phyloP scores from a whole-genome alignment of 2,113 vertebrate species.

The Pao palembangensis region DNA sequence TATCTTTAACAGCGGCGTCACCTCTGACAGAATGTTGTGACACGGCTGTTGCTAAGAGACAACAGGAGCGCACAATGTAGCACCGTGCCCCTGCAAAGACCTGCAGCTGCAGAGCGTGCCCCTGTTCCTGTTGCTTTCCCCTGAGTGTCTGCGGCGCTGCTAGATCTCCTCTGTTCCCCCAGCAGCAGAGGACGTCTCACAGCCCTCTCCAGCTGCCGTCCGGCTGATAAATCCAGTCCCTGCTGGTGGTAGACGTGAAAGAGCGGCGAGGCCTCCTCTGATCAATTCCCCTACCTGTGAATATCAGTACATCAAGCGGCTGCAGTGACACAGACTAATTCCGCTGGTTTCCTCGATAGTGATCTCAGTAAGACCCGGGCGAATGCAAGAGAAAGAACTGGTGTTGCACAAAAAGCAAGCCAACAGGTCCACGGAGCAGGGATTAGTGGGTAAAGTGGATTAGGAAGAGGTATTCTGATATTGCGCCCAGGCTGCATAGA shows the following conservation, averaged over 20 bases:
- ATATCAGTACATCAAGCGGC: conserved; percentile 72
- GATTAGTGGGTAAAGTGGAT: conserved; percentile 76
- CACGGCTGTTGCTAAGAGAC: conserved; percentile 62
- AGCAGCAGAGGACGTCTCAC: conserved; percentile 62
- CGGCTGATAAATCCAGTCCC: conserved; percentile 65
- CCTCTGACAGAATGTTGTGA: conserved; percentile 16
- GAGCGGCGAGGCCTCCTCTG: conserved; percentile 43
- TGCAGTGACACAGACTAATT: conserved; percentile 58
- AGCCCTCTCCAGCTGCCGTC: conserved; percentile 66
- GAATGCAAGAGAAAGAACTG: conserved; percentile 48
- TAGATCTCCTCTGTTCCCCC: not conserved
- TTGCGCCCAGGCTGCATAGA: conserved; percentile 68
- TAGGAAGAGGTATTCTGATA: conserved; percentile 71
- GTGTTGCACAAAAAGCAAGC: conserved; percentile 58
- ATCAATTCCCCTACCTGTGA: conserved; percentile 68
- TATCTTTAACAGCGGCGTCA: no score
- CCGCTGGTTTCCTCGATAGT: conserved; percentile 65
- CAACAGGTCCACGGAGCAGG: conserved; percentile 69
- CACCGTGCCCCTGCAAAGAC: conserved; percentile 8
- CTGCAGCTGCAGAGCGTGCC: conserved; percentile 23
- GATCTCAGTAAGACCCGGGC: conserved; percentile 67
- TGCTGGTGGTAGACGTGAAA: conserved; percentile 55
- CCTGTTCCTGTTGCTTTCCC: conserved; percentile 57
- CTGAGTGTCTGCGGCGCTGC: conserved; percentile 41
- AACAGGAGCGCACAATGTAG: conserved; percentile 46